Conservation (phyloP, 1,140 invertebrate species). For the Amphibalanus amphitrite region DNA sequence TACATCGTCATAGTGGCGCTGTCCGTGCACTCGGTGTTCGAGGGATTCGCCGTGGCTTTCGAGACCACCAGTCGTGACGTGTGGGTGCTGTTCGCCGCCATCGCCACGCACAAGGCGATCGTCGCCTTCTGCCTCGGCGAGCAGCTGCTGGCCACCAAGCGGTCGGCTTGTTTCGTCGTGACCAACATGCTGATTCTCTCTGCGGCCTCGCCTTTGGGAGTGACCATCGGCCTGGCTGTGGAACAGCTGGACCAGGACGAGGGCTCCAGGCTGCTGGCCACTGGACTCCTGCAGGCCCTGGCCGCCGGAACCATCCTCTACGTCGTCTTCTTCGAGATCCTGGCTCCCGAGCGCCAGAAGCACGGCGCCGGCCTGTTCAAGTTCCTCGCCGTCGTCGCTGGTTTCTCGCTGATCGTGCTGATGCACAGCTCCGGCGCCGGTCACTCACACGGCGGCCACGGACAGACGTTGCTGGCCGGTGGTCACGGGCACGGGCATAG, state of each 20-base stretch:
- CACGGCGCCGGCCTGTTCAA: conserved; percentile 40
- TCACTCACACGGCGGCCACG: conserved; percentile 14
- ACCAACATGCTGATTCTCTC: conserved; percentile 57
- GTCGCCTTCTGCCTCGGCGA: conserved; percentile 37
- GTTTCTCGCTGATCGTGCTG: conserved; percentile 22
- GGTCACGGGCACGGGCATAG: not conserved
- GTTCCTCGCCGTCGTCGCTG: conserved; percentile 42
- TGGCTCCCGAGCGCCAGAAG: conserved; percentile 43
- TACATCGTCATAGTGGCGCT: conserved; percentile 39
- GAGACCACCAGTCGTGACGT: conserved; percentile 40
- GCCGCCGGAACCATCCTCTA: conserved; percentile 44
- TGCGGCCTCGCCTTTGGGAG: conserved; percentile 57
- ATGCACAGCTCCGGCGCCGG: conserved; percentile 16
- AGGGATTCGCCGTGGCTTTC: conserved; percentile 66
- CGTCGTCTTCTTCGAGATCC: conserved; percentile 42
- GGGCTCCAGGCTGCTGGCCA: conserved; percentile 19
- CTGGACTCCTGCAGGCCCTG: conserved; percentile 30
- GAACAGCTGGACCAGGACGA: conserved; percentile 25
- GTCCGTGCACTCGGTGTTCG: conserved; percentile 55
- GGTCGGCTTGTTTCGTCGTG: conserved; percentile 29
- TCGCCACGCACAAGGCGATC: conserved; percentile 47
- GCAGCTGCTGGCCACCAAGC: conserved; percentile 25
- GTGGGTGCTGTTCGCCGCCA: conserved; percentile 40
- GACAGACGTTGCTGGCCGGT: not conserved
- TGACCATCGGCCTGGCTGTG: conserved; percentile 40